These are phyloP conservation scores for Malurus splendens DNA, from an alignment of 2,797 vertebrate species.

Conservation along the genomic window DNA sequence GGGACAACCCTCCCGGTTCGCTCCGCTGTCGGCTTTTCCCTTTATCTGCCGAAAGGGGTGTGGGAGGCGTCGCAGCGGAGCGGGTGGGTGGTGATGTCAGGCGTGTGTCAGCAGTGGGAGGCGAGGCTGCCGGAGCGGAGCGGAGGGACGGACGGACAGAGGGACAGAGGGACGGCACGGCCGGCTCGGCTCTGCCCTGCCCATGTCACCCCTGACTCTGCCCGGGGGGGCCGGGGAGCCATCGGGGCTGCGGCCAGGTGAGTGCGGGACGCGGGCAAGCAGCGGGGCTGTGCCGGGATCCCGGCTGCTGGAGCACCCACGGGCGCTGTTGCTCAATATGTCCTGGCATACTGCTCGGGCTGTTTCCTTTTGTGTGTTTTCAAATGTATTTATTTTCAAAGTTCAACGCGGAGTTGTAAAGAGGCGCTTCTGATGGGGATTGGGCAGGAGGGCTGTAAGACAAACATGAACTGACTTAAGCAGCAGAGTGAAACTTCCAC, in stretches of 20 bases:
- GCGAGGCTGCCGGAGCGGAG: constrained; percentile 75
- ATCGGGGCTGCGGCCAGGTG: too few relatives aligned
- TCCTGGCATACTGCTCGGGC: accelerated
- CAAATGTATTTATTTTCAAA: background rate
- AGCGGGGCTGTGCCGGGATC: background rate
- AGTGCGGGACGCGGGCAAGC: background rate
- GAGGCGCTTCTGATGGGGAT: background rate
- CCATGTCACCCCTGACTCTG: background rate
- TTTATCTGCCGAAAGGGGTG: background rate
- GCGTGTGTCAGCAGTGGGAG: constrained; percentile 68
- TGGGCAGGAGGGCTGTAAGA: background rate
- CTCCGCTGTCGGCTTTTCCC: accelerated
- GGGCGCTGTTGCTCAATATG: accelerated
- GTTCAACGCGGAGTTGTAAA: accelerated
- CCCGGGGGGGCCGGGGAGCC: background rate
- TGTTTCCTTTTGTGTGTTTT: background rate
- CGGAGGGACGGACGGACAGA: background rate
- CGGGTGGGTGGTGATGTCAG: constrained; percentile 75
- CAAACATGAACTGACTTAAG: background rate
- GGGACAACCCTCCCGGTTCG: accelerated
- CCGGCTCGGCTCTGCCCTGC: background rate
- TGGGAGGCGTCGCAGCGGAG: constrained; percentile 41
- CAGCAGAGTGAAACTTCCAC: background rate
- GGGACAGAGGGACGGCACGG: background rate
- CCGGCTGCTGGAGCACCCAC: background rate